Base-by-base conservation (phyloP, 2,888 invertebrate species). In the Notodonta ziczac region DNA sequence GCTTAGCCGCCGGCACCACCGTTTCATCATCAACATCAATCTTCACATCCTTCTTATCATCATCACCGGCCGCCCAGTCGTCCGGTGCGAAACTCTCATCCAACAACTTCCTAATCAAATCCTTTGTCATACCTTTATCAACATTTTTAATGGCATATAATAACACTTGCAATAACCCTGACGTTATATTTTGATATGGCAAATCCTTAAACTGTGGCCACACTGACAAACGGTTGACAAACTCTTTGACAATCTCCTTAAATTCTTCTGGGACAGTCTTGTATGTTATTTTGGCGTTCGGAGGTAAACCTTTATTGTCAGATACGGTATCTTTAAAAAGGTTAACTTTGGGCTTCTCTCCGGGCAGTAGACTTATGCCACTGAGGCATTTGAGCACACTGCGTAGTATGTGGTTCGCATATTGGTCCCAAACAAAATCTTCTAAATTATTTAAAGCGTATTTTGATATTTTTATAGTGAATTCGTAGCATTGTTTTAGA, bases 371-470 rank as follows among this genome's bases (percentile, higher is more conserved):
- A 0, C 95, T 94, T 12, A 97, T 93, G 0, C 97, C 97, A 13
- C 96, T 95, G 0, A 97, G 86, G 75, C 95, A 95, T 80, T 95
- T 95, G n/a, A 97, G 83, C 1, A 95, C 95, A 10, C 96, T 95
- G 57, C 97, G 94, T 68, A 97, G 90, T 6, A 98, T 95, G 77
- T 97, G 96, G 87, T 96, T 97, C 0, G 96, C 97, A 70, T 96
- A 97, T 0, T 91, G 89, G 81, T 98, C 97, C 95, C 96, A 96
- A 0, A 97, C 94, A 77, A 96, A 98, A 79, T 98, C 97, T 82
- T 98, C 98, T 62, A 97, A 90, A 90, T 98, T 98, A 84, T 98
- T 98, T 0, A 97, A 85, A 32, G 96, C 92, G 85, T 97, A 98
- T 88, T 95, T 96, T 63, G 96, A 95, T 5, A 97, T 90, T 85